Conservation (phyloP, 2,888 invertebrate genomes). For the Endotricha flammealis region DNA sequence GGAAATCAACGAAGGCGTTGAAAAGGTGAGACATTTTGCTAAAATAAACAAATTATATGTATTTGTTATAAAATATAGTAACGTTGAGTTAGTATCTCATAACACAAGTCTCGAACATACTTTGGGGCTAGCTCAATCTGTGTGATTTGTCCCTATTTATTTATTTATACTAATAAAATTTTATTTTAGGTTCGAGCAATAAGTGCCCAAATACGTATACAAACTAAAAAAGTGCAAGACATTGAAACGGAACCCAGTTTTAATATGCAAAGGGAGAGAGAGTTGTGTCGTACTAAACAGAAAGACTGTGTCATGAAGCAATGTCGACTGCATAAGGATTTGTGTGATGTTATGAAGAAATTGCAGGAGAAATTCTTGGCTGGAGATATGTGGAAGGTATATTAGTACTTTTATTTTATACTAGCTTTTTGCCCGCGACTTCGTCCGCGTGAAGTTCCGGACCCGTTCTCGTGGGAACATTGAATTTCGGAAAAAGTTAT, state of each 20-base stretch:
- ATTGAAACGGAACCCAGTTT: constrained; percentile 48
- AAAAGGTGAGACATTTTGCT: constrained; percentile 38
- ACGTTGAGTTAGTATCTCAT: too few relatives aligned
- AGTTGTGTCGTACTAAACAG: constrained; percentile 31
- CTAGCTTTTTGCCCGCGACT: too few relatives aligned
- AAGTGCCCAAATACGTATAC: constrained; percentile 46
- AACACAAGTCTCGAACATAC: too few relatives aligned
- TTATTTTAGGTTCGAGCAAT: constrained; percentile 48
- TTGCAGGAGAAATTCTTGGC: constrained; percentile 38
- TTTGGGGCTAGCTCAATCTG: too few relatives aligned
- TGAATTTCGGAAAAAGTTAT: too few relatives aligned
- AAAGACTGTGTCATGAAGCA: constrained; percentile 43
- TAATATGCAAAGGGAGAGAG: constrained; percentile 44
- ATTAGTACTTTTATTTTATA: too few relatives aligned
- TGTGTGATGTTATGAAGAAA: constrained; percentile 27
- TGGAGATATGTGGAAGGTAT: constrained; percentile 50
- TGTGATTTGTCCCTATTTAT: too few relatives aligned
- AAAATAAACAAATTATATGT: too few relatives aligned
- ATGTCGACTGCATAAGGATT: constrained; percentile 39
- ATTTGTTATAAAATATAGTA: too few relatives aligned
- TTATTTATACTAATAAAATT: constrained; percentile 7
- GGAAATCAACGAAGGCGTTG: constrained; percentile 48
- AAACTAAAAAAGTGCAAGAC: constrained; percentile 44
- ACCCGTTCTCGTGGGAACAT: too few relatives aligned
- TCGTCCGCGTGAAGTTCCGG: too few relatives aligned